A percentile compares a stretch with the other conserved stretches of the same genome.
These are phyloP conservation scores for Capitulum mitella DNA, from an alignment of 2,888 invertebrate genomes.

Conservation along the genomic window DNA sequence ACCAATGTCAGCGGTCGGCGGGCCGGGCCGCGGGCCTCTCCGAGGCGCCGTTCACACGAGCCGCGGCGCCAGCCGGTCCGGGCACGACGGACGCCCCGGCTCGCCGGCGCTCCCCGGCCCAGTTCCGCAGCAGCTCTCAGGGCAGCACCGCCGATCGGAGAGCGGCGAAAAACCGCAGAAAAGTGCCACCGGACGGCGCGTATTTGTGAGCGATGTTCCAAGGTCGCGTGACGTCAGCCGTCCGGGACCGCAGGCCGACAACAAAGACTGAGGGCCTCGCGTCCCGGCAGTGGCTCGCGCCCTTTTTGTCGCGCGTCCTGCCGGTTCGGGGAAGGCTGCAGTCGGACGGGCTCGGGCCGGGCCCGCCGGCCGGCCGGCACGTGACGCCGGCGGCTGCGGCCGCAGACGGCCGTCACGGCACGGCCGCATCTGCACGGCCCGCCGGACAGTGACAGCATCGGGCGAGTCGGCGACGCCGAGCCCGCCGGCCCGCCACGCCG, in stretches of 20 bases:
- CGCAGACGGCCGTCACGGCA: too few species aligned
- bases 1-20: conserved; percentile 16
- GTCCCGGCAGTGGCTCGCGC: not conserved
- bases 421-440: too few species aligned
- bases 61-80: not conserved
- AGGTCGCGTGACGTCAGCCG: not conserved
- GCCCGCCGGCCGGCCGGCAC: not conserved
- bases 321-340: not conserved
- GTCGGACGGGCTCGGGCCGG: too few species aligned
- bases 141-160: too few species aligned
- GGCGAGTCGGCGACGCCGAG: too few species aligned
- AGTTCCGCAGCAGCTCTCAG: not conserved
- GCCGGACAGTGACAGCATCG: too few species aligned
- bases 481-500: too few species aligned
- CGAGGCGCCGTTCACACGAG: not conserved
- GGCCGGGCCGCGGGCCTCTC: not conserved
- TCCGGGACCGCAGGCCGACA: not conserved
- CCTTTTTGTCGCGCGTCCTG: too few species aligned
- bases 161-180: not conserved
- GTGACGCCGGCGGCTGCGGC: not conserved
- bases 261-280: not conserved
- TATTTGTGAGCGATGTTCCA: not conserved
- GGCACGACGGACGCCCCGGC: too few species aligned
- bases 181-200: not conserved
- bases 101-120: too few species aligned